These are phyloP conservation scores for Xenus cinereus DNA, from an alignment of 2,113 vertebrate genomes.

Conservation along the genomic window DNA sequence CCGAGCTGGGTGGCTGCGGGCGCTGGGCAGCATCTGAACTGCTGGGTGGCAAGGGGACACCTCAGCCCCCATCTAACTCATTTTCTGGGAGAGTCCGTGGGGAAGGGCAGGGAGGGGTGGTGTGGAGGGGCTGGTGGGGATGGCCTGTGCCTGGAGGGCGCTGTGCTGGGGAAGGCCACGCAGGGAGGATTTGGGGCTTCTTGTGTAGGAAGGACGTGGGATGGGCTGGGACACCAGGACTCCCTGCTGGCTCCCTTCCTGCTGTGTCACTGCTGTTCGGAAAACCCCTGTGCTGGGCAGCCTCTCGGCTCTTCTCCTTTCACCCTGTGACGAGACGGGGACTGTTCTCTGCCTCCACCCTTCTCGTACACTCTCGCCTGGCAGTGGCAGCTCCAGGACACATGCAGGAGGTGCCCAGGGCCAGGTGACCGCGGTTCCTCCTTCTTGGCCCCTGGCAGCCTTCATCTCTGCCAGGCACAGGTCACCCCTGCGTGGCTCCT, in stretches of 20 bases:
- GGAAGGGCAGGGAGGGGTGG: not conserved
- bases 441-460: not conserved
- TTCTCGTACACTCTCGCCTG: rapidly evolving
- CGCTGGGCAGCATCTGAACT: rapidly evolving
- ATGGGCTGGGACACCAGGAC: not conserved
- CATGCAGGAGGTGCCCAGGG: not conserved
- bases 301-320: not conserved
- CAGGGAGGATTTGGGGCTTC: not conserved
- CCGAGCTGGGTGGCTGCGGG: not conserved
- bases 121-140: not conserved
- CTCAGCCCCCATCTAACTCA: too few relatives aligned
- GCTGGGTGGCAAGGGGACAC: not conserved
- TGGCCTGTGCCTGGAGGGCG: too few relatives aligned
- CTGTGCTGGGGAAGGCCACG: not conserved
- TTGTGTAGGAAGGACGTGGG: not conserved
- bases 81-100: not conserved
- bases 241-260: not conserved
- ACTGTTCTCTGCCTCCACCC: not conserved
- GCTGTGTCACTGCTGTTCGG: not conserved
- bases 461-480: rapidly evolving
- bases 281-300: not conserved
- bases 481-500: rapidly evolving
- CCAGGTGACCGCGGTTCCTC: rapidly evolving
- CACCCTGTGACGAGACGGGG: rapidly evolving
- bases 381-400: rapidly evolving